Evolutionary conservation across 2,113 vertebrate species (phyloP).

Genomic region (Andinoacara biseriatus): DNA sequence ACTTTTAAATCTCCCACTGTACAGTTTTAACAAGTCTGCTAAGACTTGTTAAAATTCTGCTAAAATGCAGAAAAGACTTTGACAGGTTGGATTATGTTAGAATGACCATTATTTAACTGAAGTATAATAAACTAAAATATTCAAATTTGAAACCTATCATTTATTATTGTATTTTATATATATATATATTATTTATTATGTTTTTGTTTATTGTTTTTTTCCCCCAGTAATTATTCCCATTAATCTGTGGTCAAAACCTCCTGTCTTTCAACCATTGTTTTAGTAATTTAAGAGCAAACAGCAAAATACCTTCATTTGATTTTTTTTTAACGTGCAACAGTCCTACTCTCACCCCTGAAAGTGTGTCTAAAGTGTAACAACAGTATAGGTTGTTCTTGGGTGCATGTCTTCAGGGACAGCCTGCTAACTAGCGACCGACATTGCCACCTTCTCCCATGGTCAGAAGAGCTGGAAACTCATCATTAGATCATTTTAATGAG

Average conservation of each 20-base stretch:
- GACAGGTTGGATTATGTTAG: not conserved
- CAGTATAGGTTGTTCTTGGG: conserved; percentile 48
- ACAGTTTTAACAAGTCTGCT: not conserved
- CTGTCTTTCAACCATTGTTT: conserved; percentile 16
- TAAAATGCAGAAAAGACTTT: conserved; percentile 13
- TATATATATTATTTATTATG: not conserved
- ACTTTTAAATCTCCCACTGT: not conserved
- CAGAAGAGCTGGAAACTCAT: conserved; percentile 66
- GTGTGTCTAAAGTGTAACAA: conserved; percentile 51
- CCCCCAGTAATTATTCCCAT: not conserved
- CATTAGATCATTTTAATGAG: conserved; percentile 81
- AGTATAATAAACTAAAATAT: not conserved
- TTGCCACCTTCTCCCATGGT: conserved; percentile 59
- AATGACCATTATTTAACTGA: not conserved
- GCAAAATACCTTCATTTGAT: conserved; percentile 12
- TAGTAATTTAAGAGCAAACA: not conserved
- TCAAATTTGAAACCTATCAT: not conserved
- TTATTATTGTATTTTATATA: not conserved
- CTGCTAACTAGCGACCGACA: conserved; percentile 67
- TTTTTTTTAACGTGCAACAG: conserved; percentile 10
- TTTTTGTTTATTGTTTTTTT: no score
- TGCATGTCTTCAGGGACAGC: conserved; percentile 58
- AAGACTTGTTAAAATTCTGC: not conserved
- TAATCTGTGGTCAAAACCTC: conserved; percentile 45
- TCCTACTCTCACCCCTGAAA: conserved; percentile 13